Evolutionary conservation across 2,797 vertebrate species (phyloP).

Genomic region (Diceros bicornis): DNA sequence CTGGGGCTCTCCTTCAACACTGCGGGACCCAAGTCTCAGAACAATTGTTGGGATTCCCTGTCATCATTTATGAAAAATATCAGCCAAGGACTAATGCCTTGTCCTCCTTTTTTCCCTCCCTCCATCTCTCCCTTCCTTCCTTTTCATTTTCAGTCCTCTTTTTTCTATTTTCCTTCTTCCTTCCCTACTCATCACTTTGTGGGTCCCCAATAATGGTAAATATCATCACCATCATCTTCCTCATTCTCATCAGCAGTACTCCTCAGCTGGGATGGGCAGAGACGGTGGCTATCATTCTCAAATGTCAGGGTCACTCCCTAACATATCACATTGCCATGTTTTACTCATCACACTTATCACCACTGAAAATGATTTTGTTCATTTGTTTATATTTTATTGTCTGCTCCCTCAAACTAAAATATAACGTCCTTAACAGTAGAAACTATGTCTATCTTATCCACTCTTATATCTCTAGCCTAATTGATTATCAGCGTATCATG

Average conservation of each 20-base stretch:
- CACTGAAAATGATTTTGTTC: neutral
- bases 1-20: neutral
- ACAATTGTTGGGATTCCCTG: neutral
- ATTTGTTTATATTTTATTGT: neutral
- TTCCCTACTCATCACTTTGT: neutral
- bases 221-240: accelerated
- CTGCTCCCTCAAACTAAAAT: neutral
- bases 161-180: neutral
- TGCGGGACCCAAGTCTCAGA: neutral
- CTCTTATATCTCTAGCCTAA: neutral
- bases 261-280: neutral
- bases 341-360: neutral
- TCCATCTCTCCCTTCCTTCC: neutral
- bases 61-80: neutral
- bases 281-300: neutral
- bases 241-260: no score
- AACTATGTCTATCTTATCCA: neutral
- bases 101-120: neutral
- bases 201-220: neutral
- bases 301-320: neutral
- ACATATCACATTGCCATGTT: neutral
- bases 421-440: neutral
- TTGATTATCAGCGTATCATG: neutral
- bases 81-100: neutral
- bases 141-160: neutral